Percentiles rank a stretch among this genome's conserved stretches.
Conservation (phyloP, 2,113 vertebrate genomes). For the Hyaena hyaena region DNA sequence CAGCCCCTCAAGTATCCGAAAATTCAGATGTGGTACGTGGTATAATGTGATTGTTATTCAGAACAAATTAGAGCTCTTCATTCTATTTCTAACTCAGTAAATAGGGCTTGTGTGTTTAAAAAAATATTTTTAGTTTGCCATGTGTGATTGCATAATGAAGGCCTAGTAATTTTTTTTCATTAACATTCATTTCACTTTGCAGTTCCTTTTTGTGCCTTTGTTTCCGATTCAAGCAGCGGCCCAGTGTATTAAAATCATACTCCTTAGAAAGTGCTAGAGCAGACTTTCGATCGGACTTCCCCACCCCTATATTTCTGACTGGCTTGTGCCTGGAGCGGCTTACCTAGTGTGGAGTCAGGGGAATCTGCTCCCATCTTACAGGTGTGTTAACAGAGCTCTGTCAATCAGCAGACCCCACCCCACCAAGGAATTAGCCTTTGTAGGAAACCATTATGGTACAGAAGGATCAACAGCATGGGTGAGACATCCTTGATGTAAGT, state of each 20-base stretch:
- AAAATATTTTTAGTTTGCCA: not conserved
- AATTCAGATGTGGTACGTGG: not conserved
- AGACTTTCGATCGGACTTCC: not conserved
- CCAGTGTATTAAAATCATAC: not conserved
- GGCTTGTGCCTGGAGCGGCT: not conserved
- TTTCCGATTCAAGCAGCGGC: constrained; percentile 38
- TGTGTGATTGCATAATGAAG: constrained; percentile 16
- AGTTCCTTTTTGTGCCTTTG: constrained; percentile 48
- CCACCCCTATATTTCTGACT: not conserved
- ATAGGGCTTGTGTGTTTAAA: not conserved
- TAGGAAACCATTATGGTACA: not conserved
- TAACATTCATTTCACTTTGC: constrained; percentile 50
- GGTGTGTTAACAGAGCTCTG: not conserved
- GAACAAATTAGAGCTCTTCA: constrained; percentile 1
- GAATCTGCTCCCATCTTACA: not conserved
- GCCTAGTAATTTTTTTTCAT: constrained; percentile 46
- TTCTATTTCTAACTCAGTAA: constrained; percentile 61
- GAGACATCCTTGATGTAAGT: not conserved
- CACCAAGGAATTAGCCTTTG: not conserved
- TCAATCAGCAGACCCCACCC: not conserved
- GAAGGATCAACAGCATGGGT: not conserved
- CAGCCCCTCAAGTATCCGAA: not conserved
- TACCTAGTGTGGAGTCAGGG: too few relatives aligned
- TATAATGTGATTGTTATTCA: not conserved
- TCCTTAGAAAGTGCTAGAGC: not conserved